These are phyloP conservation scores for Eupleurogrammus muticus DNA, from an alignment of 2,797 vertebrate genomes.

Conservation along the genomic window DNA sequence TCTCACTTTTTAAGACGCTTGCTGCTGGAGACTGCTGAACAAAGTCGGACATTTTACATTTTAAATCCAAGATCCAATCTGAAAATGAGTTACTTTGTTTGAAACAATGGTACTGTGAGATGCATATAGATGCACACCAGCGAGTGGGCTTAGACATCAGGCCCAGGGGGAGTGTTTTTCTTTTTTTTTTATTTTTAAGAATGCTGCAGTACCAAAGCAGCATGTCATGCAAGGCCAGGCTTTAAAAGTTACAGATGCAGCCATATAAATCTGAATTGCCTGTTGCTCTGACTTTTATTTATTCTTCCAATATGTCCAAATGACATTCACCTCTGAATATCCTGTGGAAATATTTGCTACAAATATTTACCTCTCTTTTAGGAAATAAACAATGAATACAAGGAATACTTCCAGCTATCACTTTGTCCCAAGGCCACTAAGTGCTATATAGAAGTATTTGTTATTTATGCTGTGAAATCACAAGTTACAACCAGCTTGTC, in stretches of 20 bases:
- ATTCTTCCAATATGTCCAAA: slow-evolving; percentile 40
- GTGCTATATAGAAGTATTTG: slow-evolving; percentile 13
- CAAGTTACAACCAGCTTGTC: slow-evolving; percentile 44
- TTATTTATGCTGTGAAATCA: slow-evolving; percentile 76
- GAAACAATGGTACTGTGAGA: slow-evolving; percentile 3
- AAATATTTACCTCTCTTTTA: slow-evolving; percentile 55
- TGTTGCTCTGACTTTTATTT: slow-evolving; percentile 47
- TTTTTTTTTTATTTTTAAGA: no score
- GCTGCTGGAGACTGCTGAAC: slow-evolving; percentile 58
- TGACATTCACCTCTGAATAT: slow-evolving; percentile 23
- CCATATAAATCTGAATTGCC: slow-evolving; percentile 9
- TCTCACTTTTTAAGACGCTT: slow-evolving; percentile 49
- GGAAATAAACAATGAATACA: slow-evolving; percentile 28
- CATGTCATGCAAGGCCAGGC: slow-evolving; percentile 11
- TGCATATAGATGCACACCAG: slow-evolving; percentile 17
- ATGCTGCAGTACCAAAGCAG: not conserved
- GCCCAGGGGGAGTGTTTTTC: not conserved
- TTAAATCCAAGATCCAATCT: slow-evolving; percentile 6
- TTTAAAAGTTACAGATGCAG: slow-evolving; percentile 27
- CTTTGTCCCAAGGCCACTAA: slow-evolving; percentile 39
- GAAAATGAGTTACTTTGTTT: slow-evolving; percentile 2
- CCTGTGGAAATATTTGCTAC: slow-evolving; percentile 46
- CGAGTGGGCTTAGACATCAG: not conserved
- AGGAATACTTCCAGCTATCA: slow-evolving; percentile 44
- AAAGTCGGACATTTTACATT: slow-evolving; percentile 39